phyloP scores from a whole-genome alignment of 2,797 vertebrate genomes.

The Podarcis siculus region DNA sequence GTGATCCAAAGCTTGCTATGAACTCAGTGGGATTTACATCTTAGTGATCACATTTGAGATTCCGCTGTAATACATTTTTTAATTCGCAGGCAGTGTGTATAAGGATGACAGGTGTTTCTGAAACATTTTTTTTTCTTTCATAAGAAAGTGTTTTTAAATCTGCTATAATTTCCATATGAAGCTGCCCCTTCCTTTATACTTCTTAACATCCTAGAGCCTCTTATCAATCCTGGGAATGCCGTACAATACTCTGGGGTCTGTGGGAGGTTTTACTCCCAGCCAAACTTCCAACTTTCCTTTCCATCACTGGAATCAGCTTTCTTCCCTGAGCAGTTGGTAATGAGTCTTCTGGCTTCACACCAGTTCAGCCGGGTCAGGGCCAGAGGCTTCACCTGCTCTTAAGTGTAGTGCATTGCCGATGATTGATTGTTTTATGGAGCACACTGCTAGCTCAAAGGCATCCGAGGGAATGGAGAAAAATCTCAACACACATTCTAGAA shows the following conservation, averaged over 20 bases:
- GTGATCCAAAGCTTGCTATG: too few species aligned
- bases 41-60: not conserved
- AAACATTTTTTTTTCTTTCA: not conserved
- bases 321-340: not conserved
- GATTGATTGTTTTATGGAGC: not conserved
- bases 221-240: too few species aligned
- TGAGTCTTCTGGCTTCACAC: not conserved
- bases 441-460: not conserved
- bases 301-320: not conserved
- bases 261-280: not conserved
- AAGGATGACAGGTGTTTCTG: too few species aligned
- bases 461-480: not conserved
- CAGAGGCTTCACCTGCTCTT: not conserved
- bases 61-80: not conserved
- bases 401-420: not conserved
- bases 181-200: not conserved
- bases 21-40: not conserved
- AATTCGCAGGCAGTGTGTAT: not conserved
- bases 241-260: not conserved
- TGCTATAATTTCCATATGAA: not conserved
- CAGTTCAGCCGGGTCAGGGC: not conserved
- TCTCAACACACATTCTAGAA: not conserved
- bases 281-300: not conserved
- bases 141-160: not conserved
- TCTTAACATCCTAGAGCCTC: not conserved